Evolutionary conservation across 2,797 vertebrate genomes (phyloP).

Genomic region (Scomberomorus guttatus): DNA sequence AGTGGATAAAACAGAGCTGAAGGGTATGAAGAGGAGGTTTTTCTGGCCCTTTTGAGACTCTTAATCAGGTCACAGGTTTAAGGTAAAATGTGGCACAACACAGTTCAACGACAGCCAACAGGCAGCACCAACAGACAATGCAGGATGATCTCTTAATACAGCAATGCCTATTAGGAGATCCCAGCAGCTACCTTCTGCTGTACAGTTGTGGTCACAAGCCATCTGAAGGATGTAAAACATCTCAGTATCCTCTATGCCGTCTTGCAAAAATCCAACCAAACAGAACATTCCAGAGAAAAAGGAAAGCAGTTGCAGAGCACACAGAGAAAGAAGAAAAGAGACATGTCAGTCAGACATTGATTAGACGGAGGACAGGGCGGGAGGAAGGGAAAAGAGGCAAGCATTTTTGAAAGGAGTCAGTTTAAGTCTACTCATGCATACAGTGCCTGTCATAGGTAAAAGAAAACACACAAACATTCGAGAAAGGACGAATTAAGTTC

Average conservation of each 20-base stretch:
- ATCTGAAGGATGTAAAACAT: conserved; percentile 99
- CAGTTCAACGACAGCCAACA: conserved; percentile 67
- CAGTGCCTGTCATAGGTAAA: conserved; percentile 26
- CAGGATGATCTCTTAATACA: conserved; percentile 83
- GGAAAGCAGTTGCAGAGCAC: conserved; percentile 73
- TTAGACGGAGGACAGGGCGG: conserved; percentile 68
- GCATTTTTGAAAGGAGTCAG: conserved; percentile 43
- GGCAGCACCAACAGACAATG: conserved; percentile 77
- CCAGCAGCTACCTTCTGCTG: conserved; percentile 99
- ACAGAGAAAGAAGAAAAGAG: conserved; percentile 73
- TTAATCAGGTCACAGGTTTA: conserved; percentile 55
- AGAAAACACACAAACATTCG: conserved; percentile 1
- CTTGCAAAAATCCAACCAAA: conserved; percentile 91
- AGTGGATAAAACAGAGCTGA: conserved; percentile 19
- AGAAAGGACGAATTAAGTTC: conserved; percentile 23
- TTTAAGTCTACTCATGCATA: conserved; percentile 63
- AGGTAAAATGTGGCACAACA: conserved; percentile 59
- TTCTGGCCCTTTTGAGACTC: conserved; percentile 20
- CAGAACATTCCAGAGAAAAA: conserved; percentile 85
- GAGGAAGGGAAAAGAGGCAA: conserved; percentile 53
- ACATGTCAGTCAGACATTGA: conserved; percentile 79
- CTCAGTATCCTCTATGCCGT: conserved; percentile 94
- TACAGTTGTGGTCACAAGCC: conserved; percentile 99
- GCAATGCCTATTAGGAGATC: conserved; percentile 89
- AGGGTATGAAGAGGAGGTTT: conserved; percentile 19